Base-by-base conservation (phyloP, 2,888 invertebrate genomes). In the Muscina levida region DNA sequence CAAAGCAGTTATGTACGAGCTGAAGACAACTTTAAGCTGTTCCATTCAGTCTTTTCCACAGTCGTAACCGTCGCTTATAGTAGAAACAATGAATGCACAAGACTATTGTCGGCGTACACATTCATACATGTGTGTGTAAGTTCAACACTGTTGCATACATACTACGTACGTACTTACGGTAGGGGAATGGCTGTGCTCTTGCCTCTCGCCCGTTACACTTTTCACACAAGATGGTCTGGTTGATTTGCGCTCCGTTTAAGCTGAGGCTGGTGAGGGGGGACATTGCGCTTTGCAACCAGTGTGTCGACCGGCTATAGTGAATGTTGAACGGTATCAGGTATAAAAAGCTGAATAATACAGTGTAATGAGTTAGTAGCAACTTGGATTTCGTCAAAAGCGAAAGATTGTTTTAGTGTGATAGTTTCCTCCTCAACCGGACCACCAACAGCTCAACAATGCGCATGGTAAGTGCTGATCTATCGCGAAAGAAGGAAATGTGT, bases 361-460 rank as follows among this genome's bases (percentile, higher is more conserved):
- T 84, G 85, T 83, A 86, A 84, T 86, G 86, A 89, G 86, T 90
- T 90, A 91, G 91, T 91, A 89, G 88, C 90, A 87, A 86, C 87
- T 90, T 88, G 89, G 88, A 90, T 90, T 90, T 90, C 88, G 90
- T 87, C 88, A 86, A 87, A 87, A 86, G 86, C 88, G 87, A 86
- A 88, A 87, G 87, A 87, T 86, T 87, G 87, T 85, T 85, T 85
- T 84, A 85, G 84, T 82, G 82, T 82, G 82, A 83, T 84, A 84
- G 87, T 87, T 86, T 87, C 87, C 86, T 86, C 86, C 87, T 86
- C 85, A 86, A 85, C 85, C 85, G 86, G 86, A 82, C 86, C 87
- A 85, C 85, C 85, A 88, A 85, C 88, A 89, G 89, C 89, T 90
- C 90, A 89, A 90, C 89, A 90, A 88, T 91, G 91, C 90, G 90